Base-by-base conservation (phyloP, 2,888 invertebrate species). In the Lepidocyrtoides sp. region DNA sequence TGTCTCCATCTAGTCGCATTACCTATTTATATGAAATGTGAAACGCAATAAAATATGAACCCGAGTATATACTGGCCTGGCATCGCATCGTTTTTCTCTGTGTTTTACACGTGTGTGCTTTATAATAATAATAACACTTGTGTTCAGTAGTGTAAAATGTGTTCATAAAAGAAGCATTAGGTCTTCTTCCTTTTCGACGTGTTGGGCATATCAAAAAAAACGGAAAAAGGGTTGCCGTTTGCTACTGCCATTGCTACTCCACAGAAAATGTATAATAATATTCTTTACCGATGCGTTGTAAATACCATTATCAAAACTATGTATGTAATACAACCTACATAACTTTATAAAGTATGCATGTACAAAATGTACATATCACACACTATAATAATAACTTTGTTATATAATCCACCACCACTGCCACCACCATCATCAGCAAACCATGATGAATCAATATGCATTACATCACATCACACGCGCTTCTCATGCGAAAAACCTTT, bases 391-490 rank as follows among this genome's bases (percentile, higher is more conserved):
- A n/a, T n/a, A n/a, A n/a, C n/a, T n/a, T n/a, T n/a, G n/a, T n/a
- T n/a, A n/a, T n/a, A n/a, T n/a, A n/a, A n/a, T n/a, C n/a, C n/a
- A n/a, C n/a, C n/a, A n/a, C n/a, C n/a, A n/a, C n/a, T n/a, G n/a
- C n/a, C n/a, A n/a, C 17, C 5, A 41, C 12, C 20, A 72, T 63
- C 8, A 51, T 14, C 77, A 77, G 29, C 51, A 75, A 75, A 75
- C 23, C 75, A 81, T 54, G 81, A 84, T 41, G 86, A 93, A 93
- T 93, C 93, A 93, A 93, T 93, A 92, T 92, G 93, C 92, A 93
- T 92, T 93, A 91, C 92, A 93, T 91, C 91, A 92, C 93, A 92
- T 90, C 86, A 87, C 81, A 87, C 91, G 91, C 91, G 91, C 82
- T 86, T 41, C 75, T 69, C 91, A 91, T 91, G 85, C 91, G 79